Evolutionary conservation across 1,140 invertebrate species (phyloP).

Genomic region (Hesperophylax magnus): DNA sequence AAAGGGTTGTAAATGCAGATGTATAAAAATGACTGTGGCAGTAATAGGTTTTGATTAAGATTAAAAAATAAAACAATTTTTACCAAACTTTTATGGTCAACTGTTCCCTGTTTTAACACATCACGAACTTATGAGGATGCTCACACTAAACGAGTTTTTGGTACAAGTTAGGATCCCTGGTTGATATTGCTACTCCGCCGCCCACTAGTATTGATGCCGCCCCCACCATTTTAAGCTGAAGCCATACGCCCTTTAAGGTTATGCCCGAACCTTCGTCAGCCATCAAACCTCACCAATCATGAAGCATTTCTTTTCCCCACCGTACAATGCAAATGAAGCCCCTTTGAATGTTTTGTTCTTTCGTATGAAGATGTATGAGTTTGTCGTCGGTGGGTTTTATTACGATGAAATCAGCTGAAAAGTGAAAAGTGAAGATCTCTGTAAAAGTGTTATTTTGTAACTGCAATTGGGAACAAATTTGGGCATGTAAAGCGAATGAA

Average conservation of each 20-base stretch:
- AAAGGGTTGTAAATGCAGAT: no score
- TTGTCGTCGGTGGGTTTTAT: not conserved
- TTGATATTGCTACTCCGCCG: not conserved
- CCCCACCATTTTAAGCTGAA: conserved; percentile 6
- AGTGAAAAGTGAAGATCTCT: no score
- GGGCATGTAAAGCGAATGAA: no score
- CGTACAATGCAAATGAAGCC: no score
- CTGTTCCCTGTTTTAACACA: not conserved
- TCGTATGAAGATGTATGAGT: not conserved
- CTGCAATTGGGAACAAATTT: no score
- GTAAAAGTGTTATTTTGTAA: no score
- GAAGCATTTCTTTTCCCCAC: not conserved
- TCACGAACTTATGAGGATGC: conserved; percentile 3
- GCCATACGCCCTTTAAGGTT: conserved; percentile 11
- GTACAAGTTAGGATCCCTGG: conserved; percentile 11
- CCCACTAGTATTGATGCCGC: not conserved
- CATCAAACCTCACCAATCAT: not conserved
- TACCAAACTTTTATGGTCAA: not conserved
- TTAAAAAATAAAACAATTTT: no score
- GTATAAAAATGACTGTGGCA: no score
- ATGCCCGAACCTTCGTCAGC: not conserved
- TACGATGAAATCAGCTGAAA: not conserved
- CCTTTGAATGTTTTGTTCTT: not conserved
- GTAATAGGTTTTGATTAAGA: no score
- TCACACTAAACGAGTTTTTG: not conserved